A percentile compares a stretch with the other conserved stretches of the same genome.
phyloP scores from a whole-genome alignment of 64 coral and sea anemone genomes.

The Montipora capricornis region DNA sequence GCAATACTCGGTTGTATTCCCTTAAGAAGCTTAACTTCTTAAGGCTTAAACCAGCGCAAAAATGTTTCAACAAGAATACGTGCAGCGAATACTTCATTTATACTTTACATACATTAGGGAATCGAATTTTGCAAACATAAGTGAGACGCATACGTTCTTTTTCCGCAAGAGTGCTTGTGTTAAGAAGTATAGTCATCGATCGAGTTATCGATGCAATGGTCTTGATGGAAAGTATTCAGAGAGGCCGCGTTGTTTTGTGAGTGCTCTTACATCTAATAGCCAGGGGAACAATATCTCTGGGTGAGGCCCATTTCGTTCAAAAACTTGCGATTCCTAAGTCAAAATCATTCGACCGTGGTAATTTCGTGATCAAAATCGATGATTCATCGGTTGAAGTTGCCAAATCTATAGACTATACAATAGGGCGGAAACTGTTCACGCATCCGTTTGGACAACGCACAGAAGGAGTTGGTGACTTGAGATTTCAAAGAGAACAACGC shows the following conservation, averaged over 20 bases:
- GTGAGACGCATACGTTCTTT: background rate
- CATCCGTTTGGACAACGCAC: background rate
- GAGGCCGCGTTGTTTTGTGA: background rate
- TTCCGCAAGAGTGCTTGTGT: constrained; percentile 16
- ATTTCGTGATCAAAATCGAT: background rate
- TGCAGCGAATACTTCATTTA: constrained; percentile 38
- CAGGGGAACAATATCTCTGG: background rate
- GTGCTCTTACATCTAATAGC: background rate
- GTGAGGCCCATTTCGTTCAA: background rate
- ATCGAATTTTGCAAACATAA: background rate
- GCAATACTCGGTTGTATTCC: background rate
- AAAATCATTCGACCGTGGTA: background rate
- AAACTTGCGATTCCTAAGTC: background rate
- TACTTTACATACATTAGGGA: constrained; percentile 45
- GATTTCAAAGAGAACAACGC: background rate
- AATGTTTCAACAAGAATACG: constrained; percentile 40
- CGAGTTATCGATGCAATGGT: background rate
- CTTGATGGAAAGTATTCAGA: background rate
- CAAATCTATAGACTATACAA: background rate
- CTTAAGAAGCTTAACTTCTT: constrained; percentile 43
- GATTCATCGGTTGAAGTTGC: background rate
- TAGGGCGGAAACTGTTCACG: background rate
- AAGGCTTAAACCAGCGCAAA: background rate
- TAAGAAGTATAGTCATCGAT: background rate
- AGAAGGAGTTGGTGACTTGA: background rate